These are phyloP conservation scores for Ectropis crepuscularia DNA, from an alignment of 2,888 invertebrate genomes.

Conservation along the genomic window DNA sequence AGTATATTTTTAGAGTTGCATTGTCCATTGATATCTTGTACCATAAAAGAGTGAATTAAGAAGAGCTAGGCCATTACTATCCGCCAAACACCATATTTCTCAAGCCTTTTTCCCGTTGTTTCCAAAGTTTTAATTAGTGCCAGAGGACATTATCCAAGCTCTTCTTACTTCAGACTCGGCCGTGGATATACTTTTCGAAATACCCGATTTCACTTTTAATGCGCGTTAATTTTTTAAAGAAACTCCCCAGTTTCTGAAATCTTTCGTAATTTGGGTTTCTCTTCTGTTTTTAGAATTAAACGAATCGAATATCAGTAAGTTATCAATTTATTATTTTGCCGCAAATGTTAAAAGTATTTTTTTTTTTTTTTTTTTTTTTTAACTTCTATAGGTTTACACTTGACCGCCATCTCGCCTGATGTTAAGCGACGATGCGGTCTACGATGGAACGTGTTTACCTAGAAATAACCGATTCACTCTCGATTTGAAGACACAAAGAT, in stretches of 20 bases:
- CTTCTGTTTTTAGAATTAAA: conserved; percentile 30
- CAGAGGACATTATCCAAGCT: conserved; percentile 80
- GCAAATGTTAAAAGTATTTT: too few relatives aligned
- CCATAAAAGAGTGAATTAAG: conserved; percentile 74
- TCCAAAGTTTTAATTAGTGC: conserved; percentile 83
- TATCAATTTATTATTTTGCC: too few relatives aligned
- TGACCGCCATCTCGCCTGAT: too few relatives aligned
- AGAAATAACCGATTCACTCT: too few relatives aligned
- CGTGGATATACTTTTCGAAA: conserved; percentile 63
- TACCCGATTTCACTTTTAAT: conserved; percentile 64
- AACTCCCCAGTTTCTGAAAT: conserved; percentile 53
- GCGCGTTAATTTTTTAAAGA: conserved; percentile 56
- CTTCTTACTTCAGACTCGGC: conserved; percentile 66
- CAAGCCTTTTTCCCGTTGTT: conserved; percentile 78
- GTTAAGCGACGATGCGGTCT: too few relatives aligned
- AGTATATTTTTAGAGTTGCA: too few relatives aligned
- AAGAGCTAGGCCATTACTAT: conserved; percentile 75
- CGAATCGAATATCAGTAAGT: too few relatives aligned
- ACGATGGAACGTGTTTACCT: too few relatives aligned
- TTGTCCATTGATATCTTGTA: conserved; percentile 48
- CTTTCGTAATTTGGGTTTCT: conserved; percentile 37
- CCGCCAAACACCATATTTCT: conserved; percentile 77
- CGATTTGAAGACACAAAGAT: too few relatives aligned
- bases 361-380: too few relatives aligned
- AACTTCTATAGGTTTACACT: too few relatives aligned